Evolutionary conservation across 2,797 vertebrate genomes (phyloP).

Genomic region (Cryptoprocta ferox): DNA sequence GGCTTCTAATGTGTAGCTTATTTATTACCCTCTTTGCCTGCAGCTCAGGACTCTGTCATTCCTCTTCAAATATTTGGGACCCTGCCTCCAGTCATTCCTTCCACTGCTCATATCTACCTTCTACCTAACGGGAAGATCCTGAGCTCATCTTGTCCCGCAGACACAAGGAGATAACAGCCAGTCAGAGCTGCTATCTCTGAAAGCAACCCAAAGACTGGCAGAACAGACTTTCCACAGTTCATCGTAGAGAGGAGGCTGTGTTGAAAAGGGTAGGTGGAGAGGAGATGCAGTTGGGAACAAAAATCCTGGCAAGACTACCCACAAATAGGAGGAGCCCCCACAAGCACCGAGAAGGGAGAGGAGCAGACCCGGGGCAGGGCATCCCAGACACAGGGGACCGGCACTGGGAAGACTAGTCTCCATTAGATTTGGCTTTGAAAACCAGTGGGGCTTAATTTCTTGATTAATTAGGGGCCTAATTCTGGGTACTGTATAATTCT

Average conservation of each 20-base stretch:
- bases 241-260: background rate
- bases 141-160: background rate
- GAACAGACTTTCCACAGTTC: background rate
- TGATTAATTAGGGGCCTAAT: background rate
- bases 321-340: background rate
- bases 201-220: background rate
- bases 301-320: background rate
- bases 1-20: background rate
- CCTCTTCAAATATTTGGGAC: background rate
- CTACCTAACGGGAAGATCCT: background rate
- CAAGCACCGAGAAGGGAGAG: background rate
- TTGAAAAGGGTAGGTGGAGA: background rate
- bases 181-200: background rate
- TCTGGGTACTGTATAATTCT: background rate
- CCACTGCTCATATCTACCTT: background rate
- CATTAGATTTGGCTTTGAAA: background rate
- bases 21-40: background rate
- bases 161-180: background rate
- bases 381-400: background rate
- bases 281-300: background rate
- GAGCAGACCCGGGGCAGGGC: background rate
- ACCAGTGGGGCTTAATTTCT: background rate
- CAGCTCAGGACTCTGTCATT: background rate
- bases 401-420: background rate
- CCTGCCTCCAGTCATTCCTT: background rate